A percentile compares a stretch with the other conserved stretches of the same genome.
phyloP scores from a whole-genome alignment of 2,888 invertebrate species.

The Rhogogaster chlorosoma region DNA sequence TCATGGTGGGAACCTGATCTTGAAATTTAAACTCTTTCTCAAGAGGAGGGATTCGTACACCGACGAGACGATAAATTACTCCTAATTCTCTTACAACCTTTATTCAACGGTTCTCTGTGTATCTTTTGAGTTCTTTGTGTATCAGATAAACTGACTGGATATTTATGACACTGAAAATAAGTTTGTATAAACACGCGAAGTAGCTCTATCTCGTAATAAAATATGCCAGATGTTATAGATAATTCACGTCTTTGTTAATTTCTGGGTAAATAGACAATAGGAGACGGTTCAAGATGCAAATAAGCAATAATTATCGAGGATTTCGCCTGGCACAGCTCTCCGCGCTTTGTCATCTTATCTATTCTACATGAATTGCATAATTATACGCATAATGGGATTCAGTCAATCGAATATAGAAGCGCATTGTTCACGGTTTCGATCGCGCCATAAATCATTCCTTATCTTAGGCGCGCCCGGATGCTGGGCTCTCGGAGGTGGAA shows the following conservation, averaged over 20 bases:
- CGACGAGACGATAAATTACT: neutral
- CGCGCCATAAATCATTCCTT: conserved; percentile 15
- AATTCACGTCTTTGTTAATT: neutral
- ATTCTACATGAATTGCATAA: neutral
- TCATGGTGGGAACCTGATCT: neutral
- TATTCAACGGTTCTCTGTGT: neutral
- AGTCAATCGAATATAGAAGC: neutral
- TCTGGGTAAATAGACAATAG: neutral
- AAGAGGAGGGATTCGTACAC: neutral
- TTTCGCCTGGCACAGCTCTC: neutral
- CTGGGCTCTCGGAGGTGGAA: conserved; percentile 21
- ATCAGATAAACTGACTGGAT: neutral
- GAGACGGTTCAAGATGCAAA: neutral
- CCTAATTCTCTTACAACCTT: neutral
- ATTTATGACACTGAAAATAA: conserved; percentile 17
- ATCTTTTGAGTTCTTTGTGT: neutral
- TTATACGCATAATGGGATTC: neutral
- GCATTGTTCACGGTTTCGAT: neutral
- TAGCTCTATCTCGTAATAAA: neutral
- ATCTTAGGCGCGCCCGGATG: conserved; percentile 40
- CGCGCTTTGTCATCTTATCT: neutral
- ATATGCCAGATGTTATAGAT: neutral
- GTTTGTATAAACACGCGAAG: neutral
- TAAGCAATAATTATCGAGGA: neutral
- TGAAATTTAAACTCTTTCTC: neutral